These are phyloP conservation scores for Liparis tanakae DNA, from an alignment of 2,797 vertebrate species.

Conservation along the genomic window DNA sequence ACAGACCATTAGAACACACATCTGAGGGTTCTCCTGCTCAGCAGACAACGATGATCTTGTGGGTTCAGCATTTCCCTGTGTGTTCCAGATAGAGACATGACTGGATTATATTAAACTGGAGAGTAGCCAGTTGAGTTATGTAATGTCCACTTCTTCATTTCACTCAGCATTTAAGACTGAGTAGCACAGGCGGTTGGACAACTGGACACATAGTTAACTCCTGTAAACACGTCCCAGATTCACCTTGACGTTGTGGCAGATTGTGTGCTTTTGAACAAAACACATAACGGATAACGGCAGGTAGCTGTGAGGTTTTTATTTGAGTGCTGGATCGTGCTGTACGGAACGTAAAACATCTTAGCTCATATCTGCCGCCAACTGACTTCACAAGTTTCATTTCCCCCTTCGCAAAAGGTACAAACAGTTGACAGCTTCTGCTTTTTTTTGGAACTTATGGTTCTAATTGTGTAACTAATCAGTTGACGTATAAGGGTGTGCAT, in stretches of 20 bases:
- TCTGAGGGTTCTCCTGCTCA: slow-evolving; percentile 31
- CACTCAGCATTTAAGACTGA: not conserved
- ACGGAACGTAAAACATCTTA: slow-evolving; percentile 4
- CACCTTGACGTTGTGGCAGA: not conserved
- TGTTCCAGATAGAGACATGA: slow-evolving; percentile 7
- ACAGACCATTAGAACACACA: slow-evolving; percentile 63
- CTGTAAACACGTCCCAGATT: not conserved
- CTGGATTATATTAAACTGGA: not conserved
- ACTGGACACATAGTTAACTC: too few relatives aligned
- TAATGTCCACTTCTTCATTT: not conserved
- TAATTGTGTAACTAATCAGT: slow-evolving; percentile 72
- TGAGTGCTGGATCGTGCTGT: not conserved
- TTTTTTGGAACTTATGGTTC: slow-evolving; percentile 44
- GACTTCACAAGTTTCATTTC: slow-evolving; percentile 73
- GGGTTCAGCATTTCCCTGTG: slow-evolving; percentile 21
- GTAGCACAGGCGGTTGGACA: not conserved
- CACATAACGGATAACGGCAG: not conserved
- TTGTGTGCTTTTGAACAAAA: not conserved
- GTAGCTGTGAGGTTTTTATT: not conserved
- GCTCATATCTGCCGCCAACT: slow-evolving; percentile 1
- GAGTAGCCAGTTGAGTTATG: not conserved
- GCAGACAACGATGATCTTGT: slow-evolving; percentile 39
- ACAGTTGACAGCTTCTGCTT: slow-evolving; percentile 70
- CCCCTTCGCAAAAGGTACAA: slow-evolving; percentile 42
- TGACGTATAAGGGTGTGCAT: slow-evolving; percentile 46